Evolutionary conservation across 1,140 invertebrate genomes (phyloP).

Genomic region (Sesamia nonagrioides): DNA sequence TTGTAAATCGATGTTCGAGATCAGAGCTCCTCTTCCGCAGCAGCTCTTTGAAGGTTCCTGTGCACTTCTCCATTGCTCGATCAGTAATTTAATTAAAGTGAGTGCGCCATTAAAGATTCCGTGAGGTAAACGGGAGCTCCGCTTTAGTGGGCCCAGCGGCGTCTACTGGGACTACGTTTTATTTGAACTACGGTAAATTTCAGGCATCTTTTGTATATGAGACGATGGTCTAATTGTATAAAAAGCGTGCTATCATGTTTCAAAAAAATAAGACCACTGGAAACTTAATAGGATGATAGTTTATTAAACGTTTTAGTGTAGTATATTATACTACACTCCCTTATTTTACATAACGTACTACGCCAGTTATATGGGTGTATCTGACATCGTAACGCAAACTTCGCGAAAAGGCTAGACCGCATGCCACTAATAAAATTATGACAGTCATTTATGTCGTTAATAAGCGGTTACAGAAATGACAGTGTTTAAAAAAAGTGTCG

Average conservation of each 20-base stretch:
- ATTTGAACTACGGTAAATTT: conserved; percentile 52
- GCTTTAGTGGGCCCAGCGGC: conserved; percentile 51
- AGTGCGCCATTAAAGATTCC: conserved; percentile 72
- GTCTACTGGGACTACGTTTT: conserved; percentile 59
- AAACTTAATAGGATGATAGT: neutral
- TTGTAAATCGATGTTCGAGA: conserved; percentile 31
- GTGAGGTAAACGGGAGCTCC: conserved; percentile 68
- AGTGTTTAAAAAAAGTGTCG: too few relatives aligned
- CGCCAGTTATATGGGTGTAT: neutral
- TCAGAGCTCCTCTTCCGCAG: neutral
- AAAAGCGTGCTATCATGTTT: neutral
- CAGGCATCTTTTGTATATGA: neutral
- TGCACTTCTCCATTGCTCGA: conserved; percentile 70
- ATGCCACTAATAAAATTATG: too few relatives aligned
- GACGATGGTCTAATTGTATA: conserved; percentile 44
- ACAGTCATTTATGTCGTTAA: too few relatives aligned
- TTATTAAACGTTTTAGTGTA: neutral
- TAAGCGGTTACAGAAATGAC: too few relatives aligned
- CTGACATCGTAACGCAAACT: too few relatives aligned
- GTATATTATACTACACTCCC: neutral
- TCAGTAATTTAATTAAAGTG: conserved; percentile 81
- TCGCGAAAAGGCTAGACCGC: too few relatives aligned
- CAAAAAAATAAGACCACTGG: neutral
- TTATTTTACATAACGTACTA: neutral
- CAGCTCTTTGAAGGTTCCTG: conserved; percentile 52